These are phyloP conservation scores for Pteropus alecto DNA, from an alignment of 2,113 vertebrate species.

Conservation along the genomic window DNA sequence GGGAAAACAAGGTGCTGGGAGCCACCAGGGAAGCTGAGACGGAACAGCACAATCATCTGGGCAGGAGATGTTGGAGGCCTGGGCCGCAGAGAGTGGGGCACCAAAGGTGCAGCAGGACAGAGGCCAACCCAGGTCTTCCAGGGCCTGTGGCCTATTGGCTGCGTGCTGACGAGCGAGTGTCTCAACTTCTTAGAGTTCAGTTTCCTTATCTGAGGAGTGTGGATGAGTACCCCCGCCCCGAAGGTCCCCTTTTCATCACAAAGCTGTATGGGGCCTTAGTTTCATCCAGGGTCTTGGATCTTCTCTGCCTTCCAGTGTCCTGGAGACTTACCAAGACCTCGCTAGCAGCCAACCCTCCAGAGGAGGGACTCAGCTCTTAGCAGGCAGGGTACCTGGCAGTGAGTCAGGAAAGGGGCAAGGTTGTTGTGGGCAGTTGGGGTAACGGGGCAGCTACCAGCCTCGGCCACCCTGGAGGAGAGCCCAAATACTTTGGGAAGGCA, in stretches of 20 bases:
- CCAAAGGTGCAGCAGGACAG: not conserved
- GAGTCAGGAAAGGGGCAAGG: not conserved
- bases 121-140: not conserved
- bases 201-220: not conserved
- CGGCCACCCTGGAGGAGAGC: not conserved
- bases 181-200: not conserved
- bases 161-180: not conserved
- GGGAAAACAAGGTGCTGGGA: not conserved
- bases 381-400: not conserved
- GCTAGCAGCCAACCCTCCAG: not conserved
- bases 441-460: not conserved
- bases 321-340: not conserved
- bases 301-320: not conserved
- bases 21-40: not conserved
- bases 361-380: not conserved
- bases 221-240: too few species aligned
- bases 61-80: not conserved
- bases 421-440: accelerated
- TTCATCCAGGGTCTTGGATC: not conserved
- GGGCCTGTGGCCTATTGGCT: not conserved
- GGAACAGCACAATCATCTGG: accelerated
- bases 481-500: not conserved
- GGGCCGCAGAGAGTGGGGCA: not conserved
- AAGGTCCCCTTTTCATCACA: not conserved
- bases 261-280: not conserved